Evolutionary conservation across 2,113 vertebrate genomes (phyloP), one percentile per base, ranked within the genome.

Genomic region (Upupa epops): DNA sequence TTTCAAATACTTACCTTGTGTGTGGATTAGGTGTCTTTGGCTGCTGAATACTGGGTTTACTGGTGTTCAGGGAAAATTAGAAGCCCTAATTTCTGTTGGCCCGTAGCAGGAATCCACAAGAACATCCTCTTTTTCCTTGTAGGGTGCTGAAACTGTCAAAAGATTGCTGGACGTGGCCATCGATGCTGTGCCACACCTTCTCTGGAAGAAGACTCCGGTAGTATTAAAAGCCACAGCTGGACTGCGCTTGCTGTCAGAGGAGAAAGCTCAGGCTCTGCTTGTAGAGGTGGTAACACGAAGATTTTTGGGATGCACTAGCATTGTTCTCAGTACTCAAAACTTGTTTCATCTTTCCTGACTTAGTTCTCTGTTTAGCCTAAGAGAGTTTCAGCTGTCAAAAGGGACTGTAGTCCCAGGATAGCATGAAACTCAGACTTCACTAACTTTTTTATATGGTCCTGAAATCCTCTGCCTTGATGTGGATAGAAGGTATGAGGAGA

Each of bases 171-270:
- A 98, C 76, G 95, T 98, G 79, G 99, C 99, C 48, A 97, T 98
- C 96, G 98, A 98, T 96, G 98, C 98, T 2, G 96, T 99, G 29
- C 99, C 99, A 19, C 97, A 95, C 94, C 98, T 98, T 8, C 98
- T 98, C 19, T 99, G 99, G 99, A 97, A 91, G 73, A 98, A 96
- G 93, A 99, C 99, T 18, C 99, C 99, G 0, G 98, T 99, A 88
- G 98, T 99, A 77, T 96, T 99, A 93, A 99, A 98, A 98, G 99
- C 99, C 86, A 99, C 99, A 0, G 99, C 99, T 14, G 99, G 99
- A 71, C 98, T 99, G 48, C 98, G 99, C 32, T 95, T 99, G 86
- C 97, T 99, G 76, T 98, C 99, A 3, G 98, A 98, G 59, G 98
- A 98, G 59, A 98, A 99, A 96, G 99, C 99, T 84, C 97, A 96